A percentile compares a stretch with the other conserved stretches of the same genome.
Evolutionary conservation across 2,888 invertebrate genomes (phyloP).

Genomic region (Zygaena filipendulae): DNA sequence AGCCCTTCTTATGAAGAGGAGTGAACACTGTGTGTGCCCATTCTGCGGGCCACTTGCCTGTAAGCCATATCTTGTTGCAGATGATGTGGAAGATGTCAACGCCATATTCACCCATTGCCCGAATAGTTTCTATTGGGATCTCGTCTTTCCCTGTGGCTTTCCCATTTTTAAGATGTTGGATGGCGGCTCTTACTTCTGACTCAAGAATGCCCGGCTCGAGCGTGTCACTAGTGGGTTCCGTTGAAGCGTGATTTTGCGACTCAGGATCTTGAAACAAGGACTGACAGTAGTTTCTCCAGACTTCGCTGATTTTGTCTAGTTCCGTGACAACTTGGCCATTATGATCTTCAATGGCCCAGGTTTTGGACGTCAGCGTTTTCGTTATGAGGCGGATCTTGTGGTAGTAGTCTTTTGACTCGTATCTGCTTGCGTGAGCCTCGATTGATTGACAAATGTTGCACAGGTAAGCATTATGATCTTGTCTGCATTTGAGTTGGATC

Average conservation of each 20-base stretch:
- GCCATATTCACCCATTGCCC: background rate
- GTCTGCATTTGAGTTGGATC: constrained; percentile 1
- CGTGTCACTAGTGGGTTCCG: background rate
- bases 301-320: background rate
- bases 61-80: constrained; percentile 14
- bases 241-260: background rate
- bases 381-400: background rate
- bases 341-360: background rate
- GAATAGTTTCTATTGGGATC: background rate
- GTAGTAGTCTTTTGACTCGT: background rate
- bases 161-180: constrained; percentile 1
- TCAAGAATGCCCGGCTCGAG: background rate
- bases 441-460: no score
- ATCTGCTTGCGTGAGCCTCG: background rate
- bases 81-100: constrained; percentile 7
- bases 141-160: background rate
- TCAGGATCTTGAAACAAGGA: background rate
- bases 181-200: constrained; percentile 3
- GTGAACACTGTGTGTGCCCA: constrained; percentile 13
- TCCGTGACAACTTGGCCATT: background rate
- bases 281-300: background rate
- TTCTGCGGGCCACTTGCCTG: constrained; percentile 14
- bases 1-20: constrained; percentile 6
- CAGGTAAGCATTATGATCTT: background rate
- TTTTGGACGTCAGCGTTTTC: background rate